Evolutionary conservation across 2,888 invertebrate species (phyloP), one percentile per base, ranked within the genome.

Genomic region (Tenthredo mesomela): DNA sequence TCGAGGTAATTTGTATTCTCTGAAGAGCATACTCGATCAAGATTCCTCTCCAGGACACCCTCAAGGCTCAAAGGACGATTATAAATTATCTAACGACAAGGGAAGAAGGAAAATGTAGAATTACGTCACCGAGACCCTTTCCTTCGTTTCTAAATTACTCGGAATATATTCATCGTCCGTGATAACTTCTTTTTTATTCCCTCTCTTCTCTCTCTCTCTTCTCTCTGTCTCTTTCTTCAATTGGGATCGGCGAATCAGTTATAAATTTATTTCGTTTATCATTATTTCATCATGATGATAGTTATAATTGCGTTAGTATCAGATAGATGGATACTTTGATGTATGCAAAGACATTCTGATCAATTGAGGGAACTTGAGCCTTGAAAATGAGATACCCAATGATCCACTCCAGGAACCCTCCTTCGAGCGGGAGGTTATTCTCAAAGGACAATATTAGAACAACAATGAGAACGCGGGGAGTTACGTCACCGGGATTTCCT

Each of bases 71-170:
- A 77, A 77, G 50, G 50, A 77, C 50, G 77, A 33, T n/a, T 21
- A 77, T 54, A 54, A 77, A 77, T 77, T 77, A 77, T 77, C n/a
- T 50, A 77, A 77, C 77, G 29, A 77, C 33, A 77, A 77, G 29
- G 50, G 54, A 12, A n/a, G 54, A 12, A n/a, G 47, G 0, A 15
- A 77, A 50, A 21, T 18, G 7, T 43, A 18, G 43, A 73, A 73
- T 43, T 43, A 73, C 73, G 43, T 73, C n/a, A 43, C 43, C 71
- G 5, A 43, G 73, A 50, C 77, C 25, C 50, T 25, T 29, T 6
- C 50, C 29, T 29, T 2, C 29, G 15, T 25, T 43, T 50, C 75
- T 29, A 15, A 18, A 15, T 50, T 54, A n/a, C n/a, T 77, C 54
- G 7, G 21, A 54, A 54, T 54, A 37, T 40, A n/a, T 40, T 77